Evolutionary conservation across 2,797 vertebrate genomes (phyloP), one percentile per base, ranked within the genome.

Genomic region (Erithacus rubecula): DNA sequence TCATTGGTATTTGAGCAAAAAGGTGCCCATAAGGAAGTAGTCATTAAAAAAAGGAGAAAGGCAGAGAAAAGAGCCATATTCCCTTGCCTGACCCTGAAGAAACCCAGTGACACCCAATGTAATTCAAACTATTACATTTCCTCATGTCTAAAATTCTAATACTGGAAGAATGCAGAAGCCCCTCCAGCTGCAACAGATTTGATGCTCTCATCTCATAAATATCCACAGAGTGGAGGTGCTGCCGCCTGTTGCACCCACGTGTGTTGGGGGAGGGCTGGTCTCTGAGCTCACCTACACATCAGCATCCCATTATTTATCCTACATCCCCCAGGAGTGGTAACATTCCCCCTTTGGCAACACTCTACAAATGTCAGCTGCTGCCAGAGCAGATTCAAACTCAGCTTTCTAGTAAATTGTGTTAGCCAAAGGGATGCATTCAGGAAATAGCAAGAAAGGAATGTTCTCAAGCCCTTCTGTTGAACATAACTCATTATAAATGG

Each of bases 221-320:
- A 75, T 8, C 53, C 39, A 22, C 26, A 46, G 46, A 46, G 37
- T 4, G 6, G 13, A 44, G 9, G 13, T 39, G 24, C 30, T 74
- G 26, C 59, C 83, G 55, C 22, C 22, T 74, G 3, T 43, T 55
- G 12, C 36, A 36, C 4, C 24, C 4, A 5, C 1, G 0, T 32
- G 15, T 46, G 23, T 13, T 4, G 2, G 1, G 8, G 20, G 22
- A 47, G 15, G 47, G 15, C 6, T 74, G 20, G n/a, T 88, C 37
- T 83, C 77, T 83, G 37, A 83, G 59, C 29, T 71, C 26, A 24
- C 15, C 15, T 17, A 5, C 7, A 5, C 21, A 20, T 36, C 41
- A 68, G 18, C 23, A 77, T 52, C 20, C 26, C 44, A 15, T 24
- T 29, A 47, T 71, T 83, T 39, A 43, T 64, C 41, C 41, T 41